These are phyloP conservation scores for Myiotriccus ornatus DNA, from an alignment of 2,797 vertebrate genomes.

Conservation along the genomic window DNA sequence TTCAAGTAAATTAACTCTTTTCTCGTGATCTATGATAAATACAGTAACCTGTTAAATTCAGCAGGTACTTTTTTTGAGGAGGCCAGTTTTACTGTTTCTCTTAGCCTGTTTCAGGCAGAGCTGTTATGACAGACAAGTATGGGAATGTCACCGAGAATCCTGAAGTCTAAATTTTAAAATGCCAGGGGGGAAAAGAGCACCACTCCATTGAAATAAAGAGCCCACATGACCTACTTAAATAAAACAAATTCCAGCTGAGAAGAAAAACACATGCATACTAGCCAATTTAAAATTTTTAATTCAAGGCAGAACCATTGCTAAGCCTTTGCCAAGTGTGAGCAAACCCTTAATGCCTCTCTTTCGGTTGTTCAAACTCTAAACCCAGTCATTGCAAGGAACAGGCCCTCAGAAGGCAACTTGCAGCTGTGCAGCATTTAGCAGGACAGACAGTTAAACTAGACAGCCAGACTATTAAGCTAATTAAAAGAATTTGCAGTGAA, in stretches of 20 bases:
- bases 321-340: not conserved
- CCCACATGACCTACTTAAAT: not conserved
- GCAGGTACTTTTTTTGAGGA: not conserved
- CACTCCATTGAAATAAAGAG: not conserved
- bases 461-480: not conserved
- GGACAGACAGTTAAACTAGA: not conserved
- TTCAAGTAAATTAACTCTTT: not conserved
- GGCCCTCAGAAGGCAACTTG: not conserved
- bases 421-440: not conserved
- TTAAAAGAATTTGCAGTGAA: not conserved
- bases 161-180: not conserved
- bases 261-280: not conserved
- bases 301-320: not conserved
- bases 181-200: not conserved
- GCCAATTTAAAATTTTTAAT: not conserved
- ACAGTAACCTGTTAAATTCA: not conserved
- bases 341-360: not conserved
- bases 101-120: not conserved
- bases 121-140: not conserved
- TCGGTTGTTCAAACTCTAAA: not conserved
- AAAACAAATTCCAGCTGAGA: not conserved
- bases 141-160: not conserved
- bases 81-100: not conserved
- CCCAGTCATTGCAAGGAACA: not conserved
- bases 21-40: not conserved